Evolutionary conservation across 2,888 invertebrate species (phyloP).

Genomic region (Cephus rjabovi): DNA sequence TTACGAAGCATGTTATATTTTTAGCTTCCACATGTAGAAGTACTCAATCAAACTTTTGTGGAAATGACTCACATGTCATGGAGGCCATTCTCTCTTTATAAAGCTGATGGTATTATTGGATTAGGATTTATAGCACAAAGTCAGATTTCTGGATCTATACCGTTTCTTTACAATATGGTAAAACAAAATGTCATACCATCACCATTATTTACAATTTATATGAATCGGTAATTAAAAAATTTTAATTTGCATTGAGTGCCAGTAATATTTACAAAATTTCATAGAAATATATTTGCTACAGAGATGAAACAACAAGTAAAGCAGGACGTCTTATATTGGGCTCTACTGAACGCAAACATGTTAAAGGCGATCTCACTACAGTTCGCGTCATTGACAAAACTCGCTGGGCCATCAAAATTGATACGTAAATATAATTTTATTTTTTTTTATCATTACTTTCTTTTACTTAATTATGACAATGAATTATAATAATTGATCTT

Average conservation of each 20-base stretch:
- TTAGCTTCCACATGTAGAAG: slow-evolving; percentile 70
- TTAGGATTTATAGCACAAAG: slow-evolving; percentile 71
- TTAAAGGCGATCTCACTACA: slow-evolving; percentile 74
- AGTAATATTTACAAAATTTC: neutral
- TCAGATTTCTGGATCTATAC: slow-evolving; percentile 68
- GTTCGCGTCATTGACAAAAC: slow-evolving; percentile 71
- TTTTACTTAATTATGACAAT: neutral
- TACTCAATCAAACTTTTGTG: slow-evolving; percentile 76
- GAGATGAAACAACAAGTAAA: slow-evolving; percentile 70
- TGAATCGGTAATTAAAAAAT: slow-evolving; percentile 71
- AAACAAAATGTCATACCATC: slow-evolving; percentile 67
- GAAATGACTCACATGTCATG: slow-evolving; percentile 77
- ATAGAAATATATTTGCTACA: slow-evolving; percentile 40
- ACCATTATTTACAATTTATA: slow-evolving; percentile 77
- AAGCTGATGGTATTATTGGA: slow-evolving; percentile 80
- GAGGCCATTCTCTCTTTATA: slow-evolving; percentile 72
- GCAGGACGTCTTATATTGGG: slow-evolving; percentile 74
- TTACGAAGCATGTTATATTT: neutral
- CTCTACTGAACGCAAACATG: slow-evolving; percentile 74
- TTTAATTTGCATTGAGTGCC: neutral
- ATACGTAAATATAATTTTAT: slow-evolving; percentile 66
- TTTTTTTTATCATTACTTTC: slow-evolving; percentile 7
- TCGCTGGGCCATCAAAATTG: slow-evolving; percentile 80
- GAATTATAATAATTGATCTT: neutral
- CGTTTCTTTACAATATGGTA: slow-evolving; percentile 76